Percentiles rank a stretch among this genome's conserved stretches.
phyloP scores from a whole-genome alignment of 2,113 vertebrate species.

The Ciconia maguari region DNA sequence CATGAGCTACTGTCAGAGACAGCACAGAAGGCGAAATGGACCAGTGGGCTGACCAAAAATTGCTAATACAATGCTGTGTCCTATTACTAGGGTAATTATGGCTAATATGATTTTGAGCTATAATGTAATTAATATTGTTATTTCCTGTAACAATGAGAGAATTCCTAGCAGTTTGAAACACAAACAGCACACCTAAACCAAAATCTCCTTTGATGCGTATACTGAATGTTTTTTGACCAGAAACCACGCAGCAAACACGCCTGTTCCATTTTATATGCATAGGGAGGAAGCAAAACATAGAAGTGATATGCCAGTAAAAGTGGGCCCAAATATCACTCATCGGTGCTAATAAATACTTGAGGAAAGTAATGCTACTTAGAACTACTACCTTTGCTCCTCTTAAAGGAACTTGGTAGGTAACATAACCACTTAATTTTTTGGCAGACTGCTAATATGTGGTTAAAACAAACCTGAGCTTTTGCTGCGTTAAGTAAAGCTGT shows the following conservation, averaged over 20 bases:
- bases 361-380: not conserved
- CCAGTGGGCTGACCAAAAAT: not conserved
- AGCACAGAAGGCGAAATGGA: not conserved
- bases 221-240: not conserved
- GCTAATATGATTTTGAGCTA: not conserved
- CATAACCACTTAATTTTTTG: not conserved
- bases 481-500: not conserved
- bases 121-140: not conserved
- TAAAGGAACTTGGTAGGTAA: not conserved
- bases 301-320: not conserved
- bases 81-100: not conserved
- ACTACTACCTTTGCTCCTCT: not conserved
- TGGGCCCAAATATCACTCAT: not conserved
- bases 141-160: not conserved
- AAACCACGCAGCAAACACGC: rapidly evolving
- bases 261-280: not conserved
- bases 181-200: not conserved
- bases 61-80: not conserved
- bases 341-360: not conserved
- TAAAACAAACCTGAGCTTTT: not conserved
- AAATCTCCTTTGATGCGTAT: not conserved
- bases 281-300: not conserved
- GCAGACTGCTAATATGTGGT: not conserved
- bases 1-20: not conserved
- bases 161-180: not conserved